Evolutionary conservation across 2,797 vertebrate species (phyloP).

Genomic region (Muraenolepis orangiensis): DNA sequence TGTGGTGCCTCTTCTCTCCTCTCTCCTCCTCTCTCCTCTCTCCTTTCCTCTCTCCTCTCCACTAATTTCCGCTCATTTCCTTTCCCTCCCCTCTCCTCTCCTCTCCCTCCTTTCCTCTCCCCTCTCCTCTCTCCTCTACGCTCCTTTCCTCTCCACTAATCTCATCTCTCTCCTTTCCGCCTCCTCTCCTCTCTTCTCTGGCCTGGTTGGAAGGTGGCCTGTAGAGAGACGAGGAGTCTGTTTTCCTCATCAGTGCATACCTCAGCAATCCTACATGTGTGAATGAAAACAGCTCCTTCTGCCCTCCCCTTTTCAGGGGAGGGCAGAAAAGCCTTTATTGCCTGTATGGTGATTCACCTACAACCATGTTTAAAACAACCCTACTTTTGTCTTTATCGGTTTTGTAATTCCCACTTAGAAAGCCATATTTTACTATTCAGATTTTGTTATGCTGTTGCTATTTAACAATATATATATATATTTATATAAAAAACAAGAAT

Average conservation of each 20-base stretch:
- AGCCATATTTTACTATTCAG: background rate
- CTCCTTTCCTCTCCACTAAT: conserved; percentile 7
- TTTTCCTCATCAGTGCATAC: conserved; percentile 59
- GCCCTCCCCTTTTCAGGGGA: conserved; percentile 21
- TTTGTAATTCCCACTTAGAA: background rate
- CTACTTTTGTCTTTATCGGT: background rate
- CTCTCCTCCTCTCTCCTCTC: conserved; percentile 10
- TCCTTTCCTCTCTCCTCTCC: conserved; percentile 3
- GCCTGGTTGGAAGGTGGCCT: conserved; percentile 54
- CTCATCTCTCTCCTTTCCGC: conserved; percentile 18
- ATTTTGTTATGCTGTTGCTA: background rate
- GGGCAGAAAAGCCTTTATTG: background rate
- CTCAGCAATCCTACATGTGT: conserved; percentile 37
- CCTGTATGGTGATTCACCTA: background rate
- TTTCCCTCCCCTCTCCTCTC: background rate
- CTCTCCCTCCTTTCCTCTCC: background rate
- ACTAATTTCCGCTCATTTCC: conserved; percentile 2
- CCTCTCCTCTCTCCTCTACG: conserved; percentile 1
- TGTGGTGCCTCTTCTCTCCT: conserved; percentile 13
- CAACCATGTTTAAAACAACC: background rate
- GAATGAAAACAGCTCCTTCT: conserved; percentile 22
- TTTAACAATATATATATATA: too few relatives aligned
- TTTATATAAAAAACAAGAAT: background rate
- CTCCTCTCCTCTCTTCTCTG: conserved; percentile 59
- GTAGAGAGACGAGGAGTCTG: conserved; percentile 54